Conservation (phyloP, 2,797 vertebrate genomes). For the Myripristis jacobus region DNA sequence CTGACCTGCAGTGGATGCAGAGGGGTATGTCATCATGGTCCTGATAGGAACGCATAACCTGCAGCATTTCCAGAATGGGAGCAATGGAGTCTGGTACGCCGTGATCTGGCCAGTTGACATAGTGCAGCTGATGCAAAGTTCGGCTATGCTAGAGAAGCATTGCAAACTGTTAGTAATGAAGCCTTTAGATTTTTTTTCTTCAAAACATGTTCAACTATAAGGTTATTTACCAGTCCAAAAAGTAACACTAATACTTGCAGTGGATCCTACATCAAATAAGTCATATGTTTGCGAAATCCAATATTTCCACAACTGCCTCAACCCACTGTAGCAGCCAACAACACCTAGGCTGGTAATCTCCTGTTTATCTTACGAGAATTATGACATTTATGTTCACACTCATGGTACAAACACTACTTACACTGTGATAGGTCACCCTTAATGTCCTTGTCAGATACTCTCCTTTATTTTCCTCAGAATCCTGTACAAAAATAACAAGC, state of each 20-base stretch:
- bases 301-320: not conserved
- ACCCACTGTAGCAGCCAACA: conserved; percentile 27
- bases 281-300: not conserved
- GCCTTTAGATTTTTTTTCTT: not conserved
- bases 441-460: conserved; percentile 91
- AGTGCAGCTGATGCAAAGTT: conserved; percentile 92
- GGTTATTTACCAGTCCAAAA: not conserved
- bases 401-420: conserved; percentile 69
- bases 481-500: conserved; percentile 75
- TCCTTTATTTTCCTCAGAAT: conserved; percentile 87
- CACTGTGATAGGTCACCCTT: conserved; percentile 77
- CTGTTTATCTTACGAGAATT: conserved; percentile 28
- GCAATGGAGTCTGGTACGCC: conserved; percentile 91
- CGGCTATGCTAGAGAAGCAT: conserved; percentile 82
- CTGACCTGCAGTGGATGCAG: conserved; percentile 97
- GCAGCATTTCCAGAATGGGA: conserved; percentile 91
- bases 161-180: not conserved
- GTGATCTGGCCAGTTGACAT: conserved; percentile 96
- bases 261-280: not conserved
- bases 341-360: conserved; percentile 31
- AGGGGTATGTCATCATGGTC: conserved; percentile 85
- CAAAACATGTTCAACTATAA: too few relatives aligned
- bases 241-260: not conserved
- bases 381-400: conserved; percentile 17
- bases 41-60: conserved; percentile 89